Conservation (phyloP, 2,888 invertebrate genomes). For the Chrysina gloriosa region DNA sequence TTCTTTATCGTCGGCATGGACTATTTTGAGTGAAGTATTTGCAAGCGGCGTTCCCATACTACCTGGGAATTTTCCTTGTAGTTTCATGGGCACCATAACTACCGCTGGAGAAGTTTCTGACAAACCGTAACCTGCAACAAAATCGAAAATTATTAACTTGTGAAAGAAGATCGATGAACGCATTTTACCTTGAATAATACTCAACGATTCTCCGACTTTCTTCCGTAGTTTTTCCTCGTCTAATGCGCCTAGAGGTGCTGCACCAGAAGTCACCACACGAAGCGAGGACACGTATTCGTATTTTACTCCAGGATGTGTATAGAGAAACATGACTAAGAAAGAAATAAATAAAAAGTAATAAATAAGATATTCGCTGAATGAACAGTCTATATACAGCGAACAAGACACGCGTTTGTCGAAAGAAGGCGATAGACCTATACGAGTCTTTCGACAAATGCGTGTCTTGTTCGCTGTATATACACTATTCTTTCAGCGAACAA, state of each 20-base stretch:
- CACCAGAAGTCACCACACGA: constrained; percentile 71
- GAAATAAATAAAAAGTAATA: too few species aligned
- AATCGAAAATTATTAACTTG: not conserved
- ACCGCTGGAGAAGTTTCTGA: constrained; percentile 74
- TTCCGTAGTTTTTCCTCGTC: constrained; percentile 69
- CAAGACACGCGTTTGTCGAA: too few species aligned
- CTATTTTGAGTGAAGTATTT: constrained; percentile 74
- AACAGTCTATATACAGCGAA: too few species aligned
- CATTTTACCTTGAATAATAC: constrained; percentile 57
- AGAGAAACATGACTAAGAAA: constrained; percentile 74
- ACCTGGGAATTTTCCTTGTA: constrained; percentile 48
- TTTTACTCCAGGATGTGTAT: constrained; percentile 71
- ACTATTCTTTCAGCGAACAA: too few species aligned
- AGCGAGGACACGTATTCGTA: constrained; percentile 69
- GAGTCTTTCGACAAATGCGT: too few species aligned
- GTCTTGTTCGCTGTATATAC: too few species aligned
- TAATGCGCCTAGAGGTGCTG: constrained; percentile 74
- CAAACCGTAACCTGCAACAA: constrained; percentile 75
- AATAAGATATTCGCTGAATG: too few species aligned
- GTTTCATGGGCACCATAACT: constrained; percentile 42
- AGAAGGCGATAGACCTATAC: too few species aligned
- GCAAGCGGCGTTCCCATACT: constrained; percentile 72
- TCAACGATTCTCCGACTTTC: constrained; percentile 61
- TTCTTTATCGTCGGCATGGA: constrained; percentile 63
- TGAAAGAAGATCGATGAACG: too few species aligned